phyloP scores from a whole-genome alignment of 2,888 invertebrate species.

The Dusona sp. region DNA sequence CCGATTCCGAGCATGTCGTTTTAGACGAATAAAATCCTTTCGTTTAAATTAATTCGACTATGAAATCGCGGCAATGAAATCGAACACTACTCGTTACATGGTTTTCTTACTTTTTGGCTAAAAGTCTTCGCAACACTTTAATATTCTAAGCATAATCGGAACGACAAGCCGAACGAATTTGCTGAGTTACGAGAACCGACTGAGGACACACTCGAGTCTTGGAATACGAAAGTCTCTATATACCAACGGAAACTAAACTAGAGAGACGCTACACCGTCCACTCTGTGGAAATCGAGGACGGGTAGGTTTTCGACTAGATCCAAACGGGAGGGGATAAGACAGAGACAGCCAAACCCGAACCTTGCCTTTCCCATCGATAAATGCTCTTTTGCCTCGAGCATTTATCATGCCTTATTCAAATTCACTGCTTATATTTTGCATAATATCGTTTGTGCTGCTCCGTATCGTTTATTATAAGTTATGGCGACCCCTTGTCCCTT shows the following conservation, averaged over 20 bases:
- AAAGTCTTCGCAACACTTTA: neutral
- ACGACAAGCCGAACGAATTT: conserved; percentile 41
- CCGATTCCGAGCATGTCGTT: neutral
- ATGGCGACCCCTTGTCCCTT: too few relatives aligned
- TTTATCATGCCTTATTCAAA: neutral
- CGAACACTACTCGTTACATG: neutral
- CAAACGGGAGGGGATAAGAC: conserved; percentile 40
- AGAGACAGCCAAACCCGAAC: conserved; percentile 34
- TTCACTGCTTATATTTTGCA: neutral
- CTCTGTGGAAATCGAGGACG: conserved; percentile 54
- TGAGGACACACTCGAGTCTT: conserved; percentile 68
- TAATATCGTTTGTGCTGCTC: too few relatives aligned
- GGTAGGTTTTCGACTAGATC: conserved; percentile 44
- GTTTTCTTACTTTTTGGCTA: neutral
- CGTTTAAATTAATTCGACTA: too few relatives aligned
- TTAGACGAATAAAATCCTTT: too few relatives aligned
- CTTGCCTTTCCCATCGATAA: conserved; percentile 29
- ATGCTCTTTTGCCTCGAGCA: neutral
- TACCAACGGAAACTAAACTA: conserved; percentile 51
- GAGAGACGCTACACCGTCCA: conserved; percentile 39
- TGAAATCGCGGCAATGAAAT: neutral
- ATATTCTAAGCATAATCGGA: neutral
- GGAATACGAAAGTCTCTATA: conserved; percentile 49
- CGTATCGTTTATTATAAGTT: neutral
- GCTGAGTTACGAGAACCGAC: conserved; percentile 73